phyloP scores from a whole-genome alignment of 2,113 vertebrate species.

The Tragulus kanchil region DNA sequence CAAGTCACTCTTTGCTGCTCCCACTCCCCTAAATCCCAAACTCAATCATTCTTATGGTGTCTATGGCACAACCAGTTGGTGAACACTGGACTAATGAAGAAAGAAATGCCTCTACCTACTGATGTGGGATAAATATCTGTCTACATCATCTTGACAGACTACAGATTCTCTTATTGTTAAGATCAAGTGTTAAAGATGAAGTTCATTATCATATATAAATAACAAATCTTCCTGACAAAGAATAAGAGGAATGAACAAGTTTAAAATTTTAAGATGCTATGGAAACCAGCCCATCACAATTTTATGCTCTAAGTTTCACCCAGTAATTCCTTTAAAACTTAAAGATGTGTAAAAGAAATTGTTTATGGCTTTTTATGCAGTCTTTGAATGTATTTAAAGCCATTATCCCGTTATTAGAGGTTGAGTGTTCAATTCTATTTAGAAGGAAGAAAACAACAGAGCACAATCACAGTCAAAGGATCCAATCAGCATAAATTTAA shows the following conservation, averaged over 20 bases:
- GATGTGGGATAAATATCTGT: constrained; percentile 53
- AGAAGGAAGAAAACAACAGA: constrained; percentile 42
- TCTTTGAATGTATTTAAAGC: not conserved
- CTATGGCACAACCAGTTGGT: not conserved
- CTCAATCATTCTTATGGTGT: not conserved
- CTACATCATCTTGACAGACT: constrained; percentile 47
- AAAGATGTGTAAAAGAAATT: constrained; percentile 16
- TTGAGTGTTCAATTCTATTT: constrained; percentile 12
- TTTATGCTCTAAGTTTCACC: not conserved
- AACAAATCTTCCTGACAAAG: constrained; percentile 55
- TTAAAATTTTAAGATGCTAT: constrained; percentile 6
- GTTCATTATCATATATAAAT: constrained; percentile 74
- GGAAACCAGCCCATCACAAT: not conserved
- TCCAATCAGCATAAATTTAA: constrained; percentile 51
- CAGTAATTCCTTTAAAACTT: not conserved
- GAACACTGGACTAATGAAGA: constrained; percentile 54
- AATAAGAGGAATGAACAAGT: not conserved
- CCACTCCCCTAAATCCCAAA: not conserved
- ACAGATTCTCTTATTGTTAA: constrained; percentile 59
- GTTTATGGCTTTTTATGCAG: not conserved
- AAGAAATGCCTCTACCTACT: constrained; percentile 50
- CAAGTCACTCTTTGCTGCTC: not conserved
- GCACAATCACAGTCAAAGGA: constrained; percentile 64
- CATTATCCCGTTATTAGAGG: not conserved
- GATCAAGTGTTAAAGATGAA: constrained; percentile 65